These are phyloP conservation scores for Corynorhinus townsendii DNA, from an alignment of 2,113 vertebrate genomes.

Conservation along the genomic window DNA sequence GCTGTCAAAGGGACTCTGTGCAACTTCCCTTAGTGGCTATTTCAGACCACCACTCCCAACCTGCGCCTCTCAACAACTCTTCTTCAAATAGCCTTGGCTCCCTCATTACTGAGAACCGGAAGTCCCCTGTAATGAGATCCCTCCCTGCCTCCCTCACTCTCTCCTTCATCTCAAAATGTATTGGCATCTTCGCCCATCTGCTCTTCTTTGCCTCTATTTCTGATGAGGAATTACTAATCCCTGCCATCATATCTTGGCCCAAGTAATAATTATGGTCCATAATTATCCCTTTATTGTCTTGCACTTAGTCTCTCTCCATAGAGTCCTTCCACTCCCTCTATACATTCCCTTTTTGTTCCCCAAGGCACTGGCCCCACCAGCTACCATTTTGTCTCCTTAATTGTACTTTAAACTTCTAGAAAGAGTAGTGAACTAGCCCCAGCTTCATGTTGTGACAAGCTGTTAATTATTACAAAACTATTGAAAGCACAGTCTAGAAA, in stretches of 20 bases:
- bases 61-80: rapidly evolving
- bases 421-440: neutral
- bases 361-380: neutral
- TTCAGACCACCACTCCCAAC: neutral
- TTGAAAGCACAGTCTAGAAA: neutral
- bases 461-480: slow-evolving; percentile 42
- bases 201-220: neutral
- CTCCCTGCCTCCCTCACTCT: no score
- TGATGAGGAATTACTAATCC: neutral
- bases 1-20: neutral
- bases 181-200: neutral
- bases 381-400: neutral
- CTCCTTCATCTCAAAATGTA: neutral
- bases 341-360: neutral
- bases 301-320: neutral
- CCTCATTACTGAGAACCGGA: rapidly evolving
- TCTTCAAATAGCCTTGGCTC: neutral
- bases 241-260: neutral
- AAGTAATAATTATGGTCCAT: neutral
- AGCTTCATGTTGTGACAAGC: neutral
- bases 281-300: neutral
- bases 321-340: neutral
- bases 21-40: neutral
- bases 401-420: neutral
- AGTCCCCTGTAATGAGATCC: rapidly evolving